phyloP scores from a whole-genome alignment of 2,888 invertebrate species.

The Pyrrhia umbra region DNA sequence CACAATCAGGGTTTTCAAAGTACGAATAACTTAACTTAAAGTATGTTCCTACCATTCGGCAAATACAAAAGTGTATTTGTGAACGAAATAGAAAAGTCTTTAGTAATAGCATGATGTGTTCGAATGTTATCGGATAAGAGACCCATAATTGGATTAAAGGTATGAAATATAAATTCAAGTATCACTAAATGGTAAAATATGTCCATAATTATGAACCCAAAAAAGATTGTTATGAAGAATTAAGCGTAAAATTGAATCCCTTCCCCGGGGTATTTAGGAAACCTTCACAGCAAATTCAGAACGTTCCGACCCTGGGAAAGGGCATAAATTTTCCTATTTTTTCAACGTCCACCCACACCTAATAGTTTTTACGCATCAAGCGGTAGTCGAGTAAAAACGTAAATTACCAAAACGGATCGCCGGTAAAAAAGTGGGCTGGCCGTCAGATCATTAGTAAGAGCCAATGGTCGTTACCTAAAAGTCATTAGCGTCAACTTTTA shows the following conservation, averaged over 20 bases:
- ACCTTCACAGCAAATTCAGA: slow-evolving; percentile 19
- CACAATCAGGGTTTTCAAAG: no score
- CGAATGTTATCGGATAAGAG: no score
- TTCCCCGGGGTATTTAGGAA: slow-evolving; percentile 17
- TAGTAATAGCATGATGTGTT: no score
- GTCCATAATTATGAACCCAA: not conserved
- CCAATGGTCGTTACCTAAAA: slow-evolving; percentile 90
- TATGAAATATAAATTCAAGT: no score
- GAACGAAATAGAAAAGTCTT: no score
- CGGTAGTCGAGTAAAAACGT: slow-evolving; percentile 80
- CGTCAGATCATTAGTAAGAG: slow-evolving; percentile 84
- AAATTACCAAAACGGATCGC: slow-evolving; percentile 86
- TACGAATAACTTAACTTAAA: no score
- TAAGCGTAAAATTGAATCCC: slow-evolving; percentile 34
- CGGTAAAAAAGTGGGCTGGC: slow-evolving; percentile 87
- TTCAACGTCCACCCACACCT: slow-evolving; percentile 63
- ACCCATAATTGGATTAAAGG: no score
- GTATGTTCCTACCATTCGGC: no score
- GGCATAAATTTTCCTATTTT: slow-evolving; percentile 63
- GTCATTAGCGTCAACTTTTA: slow-evolving; percentile 89
- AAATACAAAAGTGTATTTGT: no score
- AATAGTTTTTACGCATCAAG: slow-evolving; percentile 73
- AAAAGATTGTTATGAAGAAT: slow-evolving; percentile 17
- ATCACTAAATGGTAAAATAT: not conserved
- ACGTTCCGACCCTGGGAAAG: slow-evolving; percentile 39